Evolutionary conservation across 2,113 vertebrate genomes (phyloP).

Genomic region (Rhabdornis inornatus): DNA sequence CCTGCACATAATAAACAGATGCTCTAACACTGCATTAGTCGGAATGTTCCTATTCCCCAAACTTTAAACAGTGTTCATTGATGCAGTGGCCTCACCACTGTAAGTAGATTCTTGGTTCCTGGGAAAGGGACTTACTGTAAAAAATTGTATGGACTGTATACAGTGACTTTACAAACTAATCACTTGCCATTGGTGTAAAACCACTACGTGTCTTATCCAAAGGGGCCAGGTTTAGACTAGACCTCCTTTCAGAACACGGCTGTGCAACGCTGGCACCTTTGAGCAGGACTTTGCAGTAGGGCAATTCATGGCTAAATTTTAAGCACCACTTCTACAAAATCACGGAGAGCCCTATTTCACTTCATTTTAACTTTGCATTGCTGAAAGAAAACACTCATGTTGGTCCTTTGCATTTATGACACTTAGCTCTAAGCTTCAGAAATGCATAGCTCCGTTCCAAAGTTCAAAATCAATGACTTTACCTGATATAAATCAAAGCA

Average conservation of each 20-base stretch:
- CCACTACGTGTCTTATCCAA: not conserved
- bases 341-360: not conserved
- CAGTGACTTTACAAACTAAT: not conserved
- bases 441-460: fast-evolving
- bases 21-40: not conserved
- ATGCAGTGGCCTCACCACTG: not conserved
- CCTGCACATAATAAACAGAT: not conserved
- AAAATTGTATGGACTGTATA: not conserved
- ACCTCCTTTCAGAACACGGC: not conserved
- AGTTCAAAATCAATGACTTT: not conserved
- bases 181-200: not conserved
- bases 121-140: not conserved
- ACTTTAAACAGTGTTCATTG: not conserved
- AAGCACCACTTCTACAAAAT: not conserved
- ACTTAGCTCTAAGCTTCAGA: not conserved
- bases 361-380: not conserved
- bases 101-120: not conserved
- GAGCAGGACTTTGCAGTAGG: not conserved
- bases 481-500: constrained; percentile 6
- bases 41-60: not conserved
- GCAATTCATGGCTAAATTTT: not conserved
- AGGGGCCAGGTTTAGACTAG: not conserved
- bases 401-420: not conserved
- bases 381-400: not conserved
- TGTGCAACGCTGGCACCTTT: not conserved